Evolutionary conservation across 2,888 invertebrate species (phyloP), one percentile per base, ranked within the genome.

Genomic region (Anthophora plumipes): DNA sequence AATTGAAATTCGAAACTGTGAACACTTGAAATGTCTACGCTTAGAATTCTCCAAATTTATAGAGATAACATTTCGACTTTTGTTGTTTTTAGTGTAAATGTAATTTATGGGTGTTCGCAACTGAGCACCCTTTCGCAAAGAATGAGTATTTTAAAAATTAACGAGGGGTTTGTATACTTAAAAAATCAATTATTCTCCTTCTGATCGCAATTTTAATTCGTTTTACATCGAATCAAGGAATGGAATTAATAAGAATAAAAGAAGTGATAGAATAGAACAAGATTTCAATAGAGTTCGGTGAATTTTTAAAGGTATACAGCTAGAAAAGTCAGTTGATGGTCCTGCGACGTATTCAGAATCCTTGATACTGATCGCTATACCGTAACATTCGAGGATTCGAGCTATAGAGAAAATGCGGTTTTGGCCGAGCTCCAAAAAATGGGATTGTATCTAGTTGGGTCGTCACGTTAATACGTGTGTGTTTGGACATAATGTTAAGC

Each of bases 351-450:
- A 67, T 70, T 54, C 52, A 54, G 64, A 67, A 80, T 77, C 83
- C 70, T 80, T 76, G 86, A 86, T 84, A 86, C 76, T 77, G 69
- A 77, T 86, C 80, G 81, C 61, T 75, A 64, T 85, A 68, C 31
- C 4, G 31, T 31, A n/a, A 31, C 77, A 59, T 76, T 72, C 63
- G 50, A 82, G 82, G 72, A 83, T 86, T 78, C 73, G 83, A 80
- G 66, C 84, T 86, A 85, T 88, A 89, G 86, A 85, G 85, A 86
- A 84, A 91, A 91, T 92, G 92, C 92, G 92, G 92, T 88, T 91
- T 88, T 92, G 92, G 92, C 91, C 43, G 25, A 9, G 57, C 12
- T 90, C 92, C 92, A 92, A 90, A 91, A 90, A 90, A 89, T 91
- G 87, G 89, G 89, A 91, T 90, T 88, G 86, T 87, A 88, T 89